Evolutionary conservation across 2,888 invertebrate species (phyloP).

Genomic region (Steinernema scapterisci): DNA sequence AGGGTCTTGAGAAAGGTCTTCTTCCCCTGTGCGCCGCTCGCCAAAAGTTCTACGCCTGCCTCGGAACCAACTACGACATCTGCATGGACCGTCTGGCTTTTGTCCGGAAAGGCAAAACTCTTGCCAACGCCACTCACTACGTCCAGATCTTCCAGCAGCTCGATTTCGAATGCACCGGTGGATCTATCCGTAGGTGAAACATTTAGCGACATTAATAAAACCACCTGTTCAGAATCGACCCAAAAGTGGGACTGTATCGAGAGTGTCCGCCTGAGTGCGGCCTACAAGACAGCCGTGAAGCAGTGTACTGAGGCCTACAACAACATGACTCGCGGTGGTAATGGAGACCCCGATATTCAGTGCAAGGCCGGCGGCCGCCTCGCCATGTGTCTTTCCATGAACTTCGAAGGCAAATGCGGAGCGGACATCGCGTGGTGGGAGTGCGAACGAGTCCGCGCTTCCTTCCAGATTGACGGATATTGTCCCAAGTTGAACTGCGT

Average conservation of each 20-base stretch:
- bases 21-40: slow-evolving; percentile 43
- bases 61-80: slow-evolving; percentile 53
- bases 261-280: neutral
- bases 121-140: slow-evolving; percentile 37
- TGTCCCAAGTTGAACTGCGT: slow-evolving; percentile 4
- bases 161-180: slow-evolving; percentile 54
- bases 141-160: slow-evolving; percentile 50
- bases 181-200: slow-evolving; percentile 40
- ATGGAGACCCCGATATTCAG: neutral
- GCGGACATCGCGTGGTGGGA: slow-evolving; percentile 6
- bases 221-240: neutral
- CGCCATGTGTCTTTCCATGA: slow-evolving; percentile 9
- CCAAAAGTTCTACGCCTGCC: slow-evolving; percentile 54
- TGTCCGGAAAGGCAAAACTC: slow-evolving; percentile 43
- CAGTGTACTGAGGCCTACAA: neutral
- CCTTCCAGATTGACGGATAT: slow-evolving; percentile 16
- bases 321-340: neutral
- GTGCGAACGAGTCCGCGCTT: slow-evolving; percentile 4
- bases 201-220: neutral
- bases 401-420: neutral
- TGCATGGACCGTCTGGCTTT: slow-evolving; percentile 52
- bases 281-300: neutral
- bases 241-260: slow-evolving; percentile 16
- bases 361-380: neutral
- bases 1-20: slow-evolving; percentile 2